Conservation (phyloP, 2,113 vertebrate species). For the Stomatorhinus ivindoensis region DNA sequence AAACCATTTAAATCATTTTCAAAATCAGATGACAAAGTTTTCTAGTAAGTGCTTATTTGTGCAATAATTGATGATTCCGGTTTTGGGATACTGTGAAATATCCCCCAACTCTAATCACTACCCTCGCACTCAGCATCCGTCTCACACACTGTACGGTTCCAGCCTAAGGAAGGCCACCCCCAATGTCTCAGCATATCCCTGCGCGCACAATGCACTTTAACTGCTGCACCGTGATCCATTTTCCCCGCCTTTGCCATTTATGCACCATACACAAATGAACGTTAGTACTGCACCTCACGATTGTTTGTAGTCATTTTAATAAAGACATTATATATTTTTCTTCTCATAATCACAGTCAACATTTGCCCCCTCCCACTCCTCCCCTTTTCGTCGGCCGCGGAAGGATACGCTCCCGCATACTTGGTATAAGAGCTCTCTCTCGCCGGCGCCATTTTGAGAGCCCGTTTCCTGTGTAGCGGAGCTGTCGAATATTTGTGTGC, state of each 20-base stretch:
- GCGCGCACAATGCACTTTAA: constrained; percentile 25
- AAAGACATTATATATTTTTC: not conserved
- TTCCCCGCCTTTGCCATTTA: not conserved
- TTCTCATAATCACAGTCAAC: not conserved
- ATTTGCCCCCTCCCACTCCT: not conserved
- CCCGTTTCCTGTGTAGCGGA: constrained; percentile 44
- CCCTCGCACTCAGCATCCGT: constrained; percentile 12
- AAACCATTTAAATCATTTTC: not conserved
- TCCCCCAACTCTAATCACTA: not conserved
- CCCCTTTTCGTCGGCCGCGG: constrained; percentile 62
- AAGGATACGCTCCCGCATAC: constrained; percentile 57
- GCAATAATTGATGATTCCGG: not conserved
- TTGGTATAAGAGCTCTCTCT: constrained; percentile 54
- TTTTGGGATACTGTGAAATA: not conserved
- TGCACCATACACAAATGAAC: not conserved
- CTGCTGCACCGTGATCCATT: constrained; percentile 4
- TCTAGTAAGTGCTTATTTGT: not conserved
- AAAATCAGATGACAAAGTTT: not conserved
- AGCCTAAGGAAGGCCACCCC: constrained; percentile 48
- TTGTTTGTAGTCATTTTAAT: not conserved
- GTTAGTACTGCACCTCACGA: not conserved
- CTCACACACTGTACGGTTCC: constrained; percentile 47
- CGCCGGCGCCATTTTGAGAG: constrained; percentile 74
- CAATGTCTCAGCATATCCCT: constrained; percentile 31
- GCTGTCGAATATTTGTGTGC: constrained; percentile 25